Evolutionary conservation across 2,888 invertebrate species (phyloP), one percentile per base, ranked within the genome.

Genomic region (Nymphalis polychloros): DNA sequence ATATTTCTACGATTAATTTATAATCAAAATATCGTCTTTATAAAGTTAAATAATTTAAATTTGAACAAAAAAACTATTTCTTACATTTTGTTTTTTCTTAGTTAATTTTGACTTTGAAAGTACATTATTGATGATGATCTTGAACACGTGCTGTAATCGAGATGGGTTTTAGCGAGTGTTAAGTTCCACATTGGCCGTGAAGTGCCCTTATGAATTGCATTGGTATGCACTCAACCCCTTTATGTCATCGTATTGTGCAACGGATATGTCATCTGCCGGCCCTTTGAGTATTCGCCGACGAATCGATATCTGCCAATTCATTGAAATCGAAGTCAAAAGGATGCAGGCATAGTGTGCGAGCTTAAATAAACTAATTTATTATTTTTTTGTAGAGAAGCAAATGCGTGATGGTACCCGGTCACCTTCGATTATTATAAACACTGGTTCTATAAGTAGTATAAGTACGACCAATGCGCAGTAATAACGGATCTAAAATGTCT

Each of bases 131-230:
- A 73, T 74, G 71, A 77, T 75, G 75, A 82, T 78, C 80, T 82
- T 71, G 84, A 81, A 87, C 89, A 89, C 88, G 89, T 89, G 89
- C 81, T 86, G 78, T 75, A 73, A 81, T 75, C 67, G 76, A 81
- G 81, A 84, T 81, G 82, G 84, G 83, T 83, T 83, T 83, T 76
- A 83, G 81, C 69, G 76, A 84, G 89, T 90, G 84, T 92, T 82
- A 76, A 81, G 81, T 92, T 91, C 84, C 91, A 80, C 76, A 84
- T 84, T 86, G 84, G 83, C 85, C 84, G 68, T 64, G 66, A 64
- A 66, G 84, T 90, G 82, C 92, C 92, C 92, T 87, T 91, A 92
- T 92, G 84, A 85, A 86, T 90, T 88, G 90, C 92, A 91, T 85
- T 75, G 87, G 86, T 81, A 84, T 90, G 89, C 90, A 90, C 83